Evolutionary conservation across 2,113 vertebrate species (phyloP).

Genomic region (Menidia beryllina): DNA sequence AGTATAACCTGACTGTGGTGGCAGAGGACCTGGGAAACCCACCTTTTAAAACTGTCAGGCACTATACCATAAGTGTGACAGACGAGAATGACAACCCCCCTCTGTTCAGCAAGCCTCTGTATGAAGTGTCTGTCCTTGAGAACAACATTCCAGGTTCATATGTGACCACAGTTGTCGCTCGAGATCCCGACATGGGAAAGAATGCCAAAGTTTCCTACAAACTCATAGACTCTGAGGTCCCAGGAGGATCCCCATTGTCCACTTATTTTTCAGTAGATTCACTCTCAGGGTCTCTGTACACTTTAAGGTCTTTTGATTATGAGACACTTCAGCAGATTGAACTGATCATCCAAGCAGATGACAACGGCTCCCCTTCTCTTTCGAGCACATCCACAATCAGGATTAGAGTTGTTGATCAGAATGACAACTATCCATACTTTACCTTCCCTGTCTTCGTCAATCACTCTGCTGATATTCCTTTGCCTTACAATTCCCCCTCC

Average conservation of each 20-base stretch:
- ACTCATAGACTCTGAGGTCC: slow-evolving; percentile 67
- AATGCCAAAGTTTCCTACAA: slow-evolving; percentile 78
- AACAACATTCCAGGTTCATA: slow-evolving; percentile 84
- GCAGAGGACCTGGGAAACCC: slow-evolving; percentile 82
- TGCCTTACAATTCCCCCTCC: slow-evolving; percentile 63
- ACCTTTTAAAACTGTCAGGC: slow-evolving; percentile 78
- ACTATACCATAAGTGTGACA: slow-evolving; percentile 80
- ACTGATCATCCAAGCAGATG: slow-evolving; percentile 70
- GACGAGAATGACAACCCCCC: slow-evolving; percentile 84
- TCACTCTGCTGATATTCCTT: slow-evolving; percentile 66
- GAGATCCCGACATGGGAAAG: slow-evolving; percentile 76
- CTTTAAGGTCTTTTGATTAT: slow-evolving; percentile 73
- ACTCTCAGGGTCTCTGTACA: slow-evolving; percentile 69
- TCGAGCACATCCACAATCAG: slow-evolving; percentile 62
- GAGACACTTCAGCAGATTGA: slow-evolving; percentile 72
- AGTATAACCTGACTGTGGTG: slow-evolving; percentile 83
- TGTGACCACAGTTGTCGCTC: slow-evolving; percentile 78
- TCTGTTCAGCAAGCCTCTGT: slow-evolving; percentile 76
- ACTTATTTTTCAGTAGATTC: slow-evolving; percentile 74
- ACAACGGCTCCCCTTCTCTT: slow-evolving; percentile 66
- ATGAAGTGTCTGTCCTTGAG: slow-evolving; percentile 81
- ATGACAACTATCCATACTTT: slow-evolving; percentile 76
- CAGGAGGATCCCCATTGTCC: slow-evolving; percentile 52
- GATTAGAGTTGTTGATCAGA: slow-evolving; percentile 79
- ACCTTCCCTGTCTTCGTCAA: slow-evolving; percentile 68